These are phyloP conservation scores for Uropsilus gracilis DNA, from an alignment of 2,113 vertebrate genomes.

Conservation along the genomic window DNA sequence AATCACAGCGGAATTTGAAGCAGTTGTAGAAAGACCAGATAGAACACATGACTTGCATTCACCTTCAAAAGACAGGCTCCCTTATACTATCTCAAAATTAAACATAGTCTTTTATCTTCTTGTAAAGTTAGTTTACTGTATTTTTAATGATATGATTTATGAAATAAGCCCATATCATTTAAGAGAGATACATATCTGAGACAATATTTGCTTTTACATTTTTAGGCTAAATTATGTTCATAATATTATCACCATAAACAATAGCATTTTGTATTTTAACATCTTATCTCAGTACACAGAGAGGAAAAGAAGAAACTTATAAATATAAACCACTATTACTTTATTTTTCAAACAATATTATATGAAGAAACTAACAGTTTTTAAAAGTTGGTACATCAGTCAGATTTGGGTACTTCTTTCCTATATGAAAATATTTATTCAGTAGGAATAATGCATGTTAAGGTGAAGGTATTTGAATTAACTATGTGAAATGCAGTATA, in stretches of 20 bases:
- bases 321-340: not conserved
- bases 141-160: not conserved
- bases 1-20: not conserved
- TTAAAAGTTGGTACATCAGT: not conserved
- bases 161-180: not conserved
- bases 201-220: slow-evolving; percentile 4
- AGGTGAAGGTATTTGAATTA: not conserved
- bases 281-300: not conserved
- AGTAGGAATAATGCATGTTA: not conserved
- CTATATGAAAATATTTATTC: not conserved
- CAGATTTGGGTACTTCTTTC: not conserved
- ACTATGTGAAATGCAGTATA: not conserved
- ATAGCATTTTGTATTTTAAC: not conserved
- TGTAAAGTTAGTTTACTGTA: not conserved
- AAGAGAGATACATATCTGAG: not conserved
- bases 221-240: not conserved
- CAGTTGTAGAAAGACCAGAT: not conserved
- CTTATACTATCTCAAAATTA: slow-evolving; percentile 15
- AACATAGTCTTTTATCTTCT: not conserved
- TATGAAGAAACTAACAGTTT: not conserved
- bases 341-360: not conserved
- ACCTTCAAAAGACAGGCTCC: not conserved
- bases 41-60: not conserved
- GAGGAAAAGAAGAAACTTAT: not conserved
- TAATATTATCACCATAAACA: not conserved